These are phyloP conservation scores for Lithobates sylvaticus DNA, from an alignment of 2,797 vertebrate genomes.

Conservation along the genomic window DNA sequence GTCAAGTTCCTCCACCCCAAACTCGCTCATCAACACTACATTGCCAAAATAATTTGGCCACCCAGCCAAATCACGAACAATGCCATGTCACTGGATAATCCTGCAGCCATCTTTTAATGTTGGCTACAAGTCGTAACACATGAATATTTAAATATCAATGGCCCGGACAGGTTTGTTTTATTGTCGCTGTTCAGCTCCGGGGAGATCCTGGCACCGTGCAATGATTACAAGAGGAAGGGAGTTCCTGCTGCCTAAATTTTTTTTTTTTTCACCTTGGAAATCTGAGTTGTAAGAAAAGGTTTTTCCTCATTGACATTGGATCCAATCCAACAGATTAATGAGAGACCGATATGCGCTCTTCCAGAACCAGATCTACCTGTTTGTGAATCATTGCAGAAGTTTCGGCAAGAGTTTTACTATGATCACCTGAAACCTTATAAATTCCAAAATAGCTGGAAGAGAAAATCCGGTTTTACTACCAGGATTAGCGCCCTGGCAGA, in stretches of 20 bases:
- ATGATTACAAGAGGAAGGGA: background rate
- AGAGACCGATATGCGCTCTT: background rate
- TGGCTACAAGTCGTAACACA: background rate
- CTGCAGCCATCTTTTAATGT: background rate
- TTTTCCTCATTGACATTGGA: constrained; percentile 16
- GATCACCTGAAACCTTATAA: constrained; percentile 36
- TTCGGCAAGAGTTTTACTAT: constrained; percentile 21
- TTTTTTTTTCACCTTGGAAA: background rate
- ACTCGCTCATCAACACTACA: too few relatives aligned
- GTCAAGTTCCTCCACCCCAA: too few relatives aligned
- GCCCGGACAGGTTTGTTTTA: background rate
- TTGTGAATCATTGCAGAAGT: constrained; percentile 33
- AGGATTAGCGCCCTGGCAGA: constrained; percentile 8
- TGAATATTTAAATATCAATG: background rate
- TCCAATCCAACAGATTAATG: constrained; percentile 24
- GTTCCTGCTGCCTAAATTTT: background rate
- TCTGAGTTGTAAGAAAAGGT: background rate
- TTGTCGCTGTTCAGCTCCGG: background rate
- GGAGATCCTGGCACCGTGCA: background rate
- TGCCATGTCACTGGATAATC: background rate
- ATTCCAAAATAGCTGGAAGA: constrained; percentile 32
- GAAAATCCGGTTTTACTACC: constrained; percentile 40
- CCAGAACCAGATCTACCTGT: constrained; percentile 48
- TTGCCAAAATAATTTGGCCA: too few relatives aligned
- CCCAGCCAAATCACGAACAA: too few relatives aligned